Base-by-base conservation (phyloP, 1,140 invertebrate species). In the Nilaparvata lugens region DNA sequence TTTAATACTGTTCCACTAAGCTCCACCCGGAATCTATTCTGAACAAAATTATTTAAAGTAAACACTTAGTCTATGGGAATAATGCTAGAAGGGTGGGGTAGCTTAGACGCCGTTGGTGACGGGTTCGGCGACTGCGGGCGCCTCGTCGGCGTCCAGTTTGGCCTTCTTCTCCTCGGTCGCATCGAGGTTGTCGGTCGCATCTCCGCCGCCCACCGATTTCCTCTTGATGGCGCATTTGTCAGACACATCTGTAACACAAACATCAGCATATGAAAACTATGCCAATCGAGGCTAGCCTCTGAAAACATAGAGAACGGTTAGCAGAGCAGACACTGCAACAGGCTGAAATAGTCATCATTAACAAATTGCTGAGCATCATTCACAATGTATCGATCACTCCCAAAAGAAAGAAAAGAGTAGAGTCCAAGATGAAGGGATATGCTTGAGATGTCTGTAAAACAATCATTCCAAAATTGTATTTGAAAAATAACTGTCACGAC, bases 171-270 rank as follows among this genome's bases (percentile, higher is more conserved):
- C 84, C 81, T 16, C 73, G 68, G 2, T 71, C 24, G 23, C 51
- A n/a, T n/a, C n/a, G 19, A 48, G 13, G 23, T n/a, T 51, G n/a
- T 60, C 65, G 45, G 71, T 67, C 43, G 73, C 76, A 43, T 76
- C 77, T 35, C 78, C 77, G 60, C 82, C 83, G 4, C 74, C 77
- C 14, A 73, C 72, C 21, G 84, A 86, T 81, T 87, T 87, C 77
- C 85, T 84, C 72, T 87, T 87, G 40, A 45, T n/a, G 18, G 62
- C 55, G 14, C 42, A 21, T 9, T 25, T 61, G 14, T 28, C 59
- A 4, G 25, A 45, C 24, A 43, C 28, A 21, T 56, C 58, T 52
- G 24, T n/a, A 52, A 53, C 4, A 14, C 14, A 58, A 58, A 24
- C 7, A 35, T 1, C 31, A 35, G n/a, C 3, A 35, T 6, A 11